These are phyloP conservation scores for Chascanopsetta lugubris DNA, from an alignment of 2,113 vertebrate genomes.

Conservation along the genomic window DNA sequence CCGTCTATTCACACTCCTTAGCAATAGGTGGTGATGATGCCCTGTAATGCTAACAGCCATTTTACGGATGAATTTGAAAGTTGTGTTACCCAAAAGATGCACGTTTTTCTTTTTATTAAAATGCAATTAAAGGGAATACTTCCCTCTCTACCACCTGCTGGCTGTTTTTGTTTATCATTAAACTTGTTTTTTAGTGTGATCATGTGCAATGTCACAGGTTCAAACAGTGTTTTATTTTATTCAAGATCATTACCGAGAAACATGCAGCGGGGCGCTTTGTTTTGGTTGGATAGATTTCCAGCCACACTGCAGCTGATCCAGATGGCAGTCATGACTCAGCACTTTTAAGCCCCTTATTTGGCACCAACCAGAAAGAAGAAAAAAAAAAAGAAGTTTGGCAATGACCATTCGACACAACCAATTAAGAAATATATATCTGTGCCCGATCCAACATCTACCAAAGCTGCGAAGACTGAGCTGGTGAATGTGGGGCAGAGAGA, in stretches of 20 bases:
- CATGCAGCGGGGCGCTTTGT: background rate
- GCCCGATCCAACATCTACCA: background rate
- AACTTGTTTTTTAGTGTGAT: background rate
- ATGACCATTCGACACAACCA: no score
- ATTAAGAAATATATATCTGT: no score
- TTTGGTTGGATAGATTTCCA: background rate
- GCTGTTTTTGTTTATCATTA: no score
- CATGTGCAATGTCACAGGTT: background rate
- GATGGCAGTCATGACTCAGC: background rate
- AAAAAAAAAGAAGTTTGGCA: no score
- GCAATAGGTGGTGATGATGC: no score
- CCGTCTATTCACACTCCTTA: no score
- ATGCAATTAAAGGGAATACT: no score
- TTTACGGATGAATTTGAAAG: no score
- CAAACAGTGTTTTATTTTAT: background rate
- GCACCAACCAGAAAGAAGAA: background rate
- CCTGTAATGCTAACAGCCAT: no score
- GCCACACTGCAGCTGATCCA: background rate
- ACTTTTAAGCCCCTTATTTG: background rate
- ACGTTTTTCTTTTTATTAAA: no score
- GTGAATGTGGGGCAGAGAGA: background rate
- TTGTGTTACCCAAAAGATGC: no score
- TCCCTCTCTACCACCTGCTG: no score
- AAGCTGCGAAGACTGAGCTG: background rate
- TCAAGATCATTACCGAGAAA: background rate